These are phyloP conservation scores for Strix uralensis DNA, from an alignment of 2,113 vertebrate genomes.

Conservation along the genomic window DNA sequence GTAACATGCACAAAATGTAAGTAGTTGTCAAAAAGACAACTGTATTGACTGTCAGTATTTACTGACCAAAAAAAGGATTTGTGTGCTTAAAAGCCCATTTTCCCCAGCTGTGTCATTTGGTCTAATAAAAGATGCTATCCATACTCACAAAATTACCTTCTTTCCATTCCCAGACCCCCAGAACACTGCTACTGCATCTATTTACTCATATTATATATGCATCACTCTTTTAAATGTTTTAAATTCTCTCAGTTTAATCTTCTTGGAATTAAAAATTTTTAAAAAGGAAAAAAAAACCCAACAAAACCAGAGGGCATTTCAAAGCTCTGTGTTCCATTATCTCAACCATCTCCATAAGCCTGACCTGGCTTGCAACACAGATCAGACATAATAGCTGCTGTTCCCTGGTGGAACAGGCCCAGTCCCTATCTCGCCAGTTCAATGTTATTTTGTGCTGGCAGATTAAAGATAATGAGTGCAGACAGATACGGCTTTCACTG, in stretches of 20 bases:
- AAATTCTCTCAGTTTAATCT: neutral
- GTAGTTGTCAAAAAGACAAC: neutral
- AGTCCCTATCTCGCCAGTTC: slow-evolving; percentile 1
- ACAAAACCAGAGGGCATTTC: neutral
- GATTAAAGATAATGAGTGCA: slow-evolving; percentile 50
- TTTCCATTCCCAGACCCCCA: neutral
- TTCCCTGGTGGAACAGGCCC: neutral
- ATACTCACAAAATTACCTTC: neutral
- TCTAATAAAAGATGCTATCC: neutral
- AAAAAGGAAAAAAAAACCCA: neutral
- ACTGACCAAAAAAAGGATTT: neutral
- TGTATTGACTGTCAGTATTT: neutral
- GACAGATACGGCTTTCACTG: neutral
- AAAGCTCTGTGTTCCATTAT: slow-evolving; percentile 12
- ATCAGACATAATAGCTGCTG: slow-evolving; percentile 7
- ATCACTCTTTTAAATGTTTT: neutral
- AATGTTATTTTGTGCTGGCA: slow-evolving; percentile 27
- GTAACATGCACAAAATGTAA: rapidly evolving
- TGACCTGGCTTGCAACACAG: slow-evolving; percentile 23
- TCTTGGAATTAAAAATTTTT: neutral
- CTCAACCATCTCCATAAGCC: slow-evolving; percentile 1
- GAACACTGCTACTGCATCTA: neutral
- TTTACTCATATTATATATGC: neutral
- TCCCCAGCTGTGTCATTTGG: neutral
- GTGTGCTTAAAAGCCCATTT: neutral